A percentile compares a stretch with the other conserved stretches of the same genome.
phyloP scores from a whole-genome alignment of 2,113 vertebrate genomes.

The Ceyx melanurus region DNA sequence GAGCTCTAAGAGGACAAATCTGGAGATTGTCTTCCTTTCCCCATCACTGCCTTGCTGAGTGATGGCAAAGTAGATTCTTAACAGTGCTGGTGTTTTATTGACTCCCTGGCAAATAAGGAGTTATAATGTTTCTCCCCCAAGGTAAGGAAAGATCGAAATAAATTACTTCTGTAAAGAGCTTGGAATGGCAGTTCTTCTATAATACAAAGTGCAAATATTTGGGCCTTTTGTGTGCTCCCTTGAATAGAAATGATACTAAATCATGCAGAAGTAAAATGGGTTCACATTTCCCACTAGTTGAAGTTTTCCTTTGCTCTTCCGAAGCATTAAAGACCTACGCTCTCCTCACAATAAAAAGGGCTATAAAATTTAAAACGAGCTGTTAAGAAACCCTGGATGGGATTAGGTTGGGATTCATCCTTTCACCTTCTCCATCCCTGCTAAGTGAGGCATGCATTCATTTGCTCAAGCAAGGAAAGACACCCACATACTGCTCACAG shows the following conservation, averaged over 20 bases:
- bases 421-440: background rate
- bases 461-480: background rate
- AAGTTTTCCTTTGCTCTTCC: constrained; percentile 40
- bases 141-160: constrained; percentile 26
- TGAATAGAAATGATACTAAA: constrained; percentile 52
- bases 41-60: background rate
- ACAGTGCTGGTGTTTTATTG: background rate
- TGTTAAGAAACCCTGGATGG: background rate
- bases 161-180: constrained; percentile 40
- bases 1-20: background rate
- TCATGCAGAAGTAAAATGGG: constrained; percentile 4
- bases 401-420: background rate
- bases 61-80: background rate
- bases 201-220: constrained; percentile 63
- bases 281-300: background rate
- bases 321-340: background rate
- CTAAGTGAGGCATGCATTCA: background rate
- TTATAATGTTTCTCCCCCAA: constrained; percentile 7
- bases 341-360: background rate
- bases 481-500: background rate
- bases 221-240: background rate
- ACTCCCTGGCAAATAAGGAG: background rate
- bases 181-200: background rate
- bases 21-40: background rate
- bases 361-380: background rate